A percentile compares a stretch with the other conserved stretches of the same genome.
Conservation (phyloP, 2,888 invertebrate genomes). For the Bugulina stolonifera region DNA sequence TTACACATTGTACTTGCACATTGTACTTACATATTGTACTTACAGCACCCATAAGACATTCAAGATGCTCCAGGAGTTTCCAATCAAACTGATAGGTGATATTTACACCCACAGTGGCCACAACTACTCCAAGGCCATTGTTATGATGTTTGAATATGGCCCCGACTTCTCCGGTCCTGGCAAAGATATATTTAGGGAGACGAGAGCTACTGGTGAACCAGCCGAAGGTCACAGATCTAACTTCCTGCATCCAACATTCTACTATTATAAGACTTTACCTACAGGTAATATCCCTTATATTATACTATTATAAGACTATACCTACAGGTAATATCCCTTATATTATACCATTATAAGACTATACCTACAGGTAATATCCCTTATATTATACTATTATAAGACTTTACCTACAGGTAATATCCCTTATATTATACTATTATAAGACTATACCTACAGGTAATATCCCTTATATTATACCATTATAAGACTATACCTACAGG, state of each 20-base stretch:
- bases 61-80: constrained; percentile 52
- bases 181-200: constrained; percentile 51
- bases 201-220: constrained; percentile 52
- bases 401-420: too few relatives aligned
- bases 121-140: constrained; percentile 39
- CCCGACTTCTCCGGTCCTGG: constrained; percentile 52
- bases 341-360: not conserved
- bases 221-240: constrained; percentile 53
- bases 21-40: too few relatives aligned
- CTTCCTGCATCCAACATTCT: constrained; percentile 55
- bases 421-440: not conserved
- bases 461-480: not conserved
- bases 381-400: not conserved
- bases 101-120: constrained; percentile 46
- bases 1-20: too few relatives aligned
- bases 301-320: not conserved
- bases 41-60: constrained; percentile 38
- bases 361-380: not conserved
- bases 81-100: constrained; percentile 47
- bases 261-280: constrained; percentile 51
- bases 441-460: too few relatives aligned
- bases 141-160: constrained; percentile 53
- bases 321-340: not conserved
- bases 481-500: too few relatives aligned
- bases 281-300: constrained; percentile 39